Base-by-base conservation (phyloP, 2,797 vertebrate species). In the Liparis tanakae region DNA sequence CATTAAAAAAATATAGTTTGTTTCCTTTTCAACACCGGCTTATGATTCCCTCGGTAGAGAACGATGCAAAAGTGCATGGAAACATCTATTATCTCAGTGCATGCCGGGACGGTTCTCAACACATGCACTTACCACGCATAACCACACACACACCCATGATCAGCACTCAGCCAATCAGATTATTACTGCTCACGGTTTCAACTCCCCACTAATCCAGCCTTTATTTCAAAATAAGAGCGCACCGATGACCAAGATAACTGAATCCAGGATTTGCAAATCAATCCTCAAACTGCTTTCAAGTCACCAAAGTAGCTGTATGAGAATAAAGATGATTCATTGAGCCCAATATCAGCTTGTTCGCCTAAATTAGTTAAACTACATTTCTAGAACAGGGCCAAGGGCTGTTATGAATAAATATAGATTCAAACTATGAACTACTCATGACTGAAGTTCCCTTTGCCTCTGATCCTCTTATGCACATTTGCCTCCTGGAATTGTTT, bases 401-500 rank as follows among this genome's bases (percentile, higher is more conserved):
- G 30, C 14, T 54, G 8, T 25, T 18, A 43, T 44, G 36, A 41
- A 78, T 80, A 41, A 48, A 68, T 70, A 54, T 50, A 30, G 72
- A 78, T 67, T 62, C 34, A 43, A 66, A 70, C 39, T 59, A 25
- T 12, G n/a, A 67, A 51, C 54, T 51, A 43, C 59, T 67, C 10
- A 10, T 63, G 65, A 67, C 46, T 59, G 37, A 67, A 68, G 53
- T 72, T 4, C 56, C 9, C 67, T 71, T 67, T 48, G 51, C 25
- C 13, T 53, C 55, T 65, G 30, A 75, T 70, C 58, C 25, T 83
- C 53, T 73, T 34, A 39, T 60, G 41, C 53, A 51, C 10, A 22
- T 83, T 71, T 78, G 34, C 73, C 53, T 70, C 61, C 37, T 72
- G 68, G 33, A 70, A 71, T 14, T 25, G 6, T 37, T 67, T 69